Conservation (phyloP, 2,113 vertebrate genomes). For the Mobula birostris region DNA sequence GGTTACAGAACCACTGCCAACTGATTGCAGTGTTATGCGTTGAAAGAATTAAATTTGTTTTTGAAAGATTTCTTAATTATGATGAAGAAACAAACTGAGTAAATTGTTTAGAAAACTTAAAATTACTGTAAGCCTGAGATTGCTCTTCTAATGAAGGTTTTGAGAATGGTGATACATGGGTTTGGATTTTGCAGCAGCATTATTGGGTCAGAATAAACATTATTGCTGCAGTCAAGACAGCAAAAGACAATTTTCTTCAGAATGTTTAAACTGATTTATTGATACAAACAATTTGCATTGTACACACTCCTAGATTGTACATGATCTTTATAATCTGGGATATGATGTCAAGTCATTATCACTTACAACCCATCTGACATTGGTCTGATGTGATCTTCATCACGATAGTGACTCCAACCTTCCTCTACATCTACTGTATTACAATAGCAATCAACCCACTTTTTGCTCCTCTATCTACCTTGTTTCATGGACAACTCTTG, state of each 20-base stretch:
- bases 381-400: too few species aligned
- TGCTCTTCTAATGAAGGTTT: neutral
- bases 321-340: too few species aligned
- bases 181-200: neutral
- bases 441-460: too few species aligned
- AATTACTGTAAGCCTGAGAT: neutral
- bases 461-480: too few species aligned
- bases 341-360: too few species aligned
- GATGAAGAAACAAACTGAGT: slow-evolving; percentile 1
- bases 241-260: neutral
- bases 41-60: neutral
- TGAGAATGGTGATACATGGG: neutral
- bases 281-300: neutral
- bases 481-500: too few species aligned
- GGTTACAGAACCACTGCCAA: neutral
- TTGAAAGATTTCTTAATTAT: neutral
- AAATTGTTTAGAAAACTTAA: slow-evolving; percentile 13
- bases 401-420: too few species aligned
- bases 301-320: too few species aligned
- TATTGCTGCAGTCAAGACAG: neutral
- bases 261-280: neutral
- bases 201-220: neutral
- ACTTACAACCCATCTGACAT: too few species aligned
- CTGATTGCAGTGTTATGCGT: neutral
- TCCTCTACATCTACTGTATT: too few species aligned